Evolutionary conservation across 2,888 invertebrate genomes (phyloP).

Genomic region (Tethea ocularis): DNA sequence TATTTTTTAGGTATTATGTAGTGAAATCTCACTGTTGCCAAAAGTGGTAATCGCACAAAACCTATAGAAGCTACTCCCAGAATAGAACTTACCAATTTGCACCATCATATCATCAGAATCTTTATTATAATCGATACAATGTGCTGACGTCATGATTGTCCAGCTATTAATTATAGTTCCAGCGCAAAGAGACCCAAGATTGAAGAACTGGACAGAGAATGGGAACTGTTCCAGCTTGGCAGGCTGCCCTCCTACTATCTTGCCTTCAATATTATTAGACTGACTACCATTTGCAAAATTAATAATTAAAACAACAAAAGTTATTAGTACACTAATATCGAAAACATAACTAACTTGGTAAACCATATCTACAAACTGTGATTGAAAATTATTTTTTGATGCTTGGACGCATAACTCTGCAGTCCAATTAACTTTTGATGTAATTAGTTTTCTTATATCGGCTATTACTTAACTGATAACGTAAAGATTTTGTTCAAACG

Average conservation of each 20-base stretch:
- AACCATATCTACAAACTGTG: neutral
- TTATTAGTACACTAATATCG: neutral
- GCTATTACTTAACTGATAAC: neutral
- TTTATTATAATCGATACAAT: constrained; percentile 58
- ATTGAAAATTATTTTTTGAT: neutral
- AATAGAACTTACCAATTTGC: constrained; percentile 52
- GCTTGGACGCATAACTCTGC: neutral
- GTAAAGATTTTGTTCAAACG: no score
- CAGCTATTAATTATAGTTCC: constrained; percentile 62
- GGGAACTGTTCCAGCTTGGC: constrained; percentile 50
- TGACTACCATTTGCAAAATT: neutral
- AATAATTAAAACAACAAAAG: neutral
- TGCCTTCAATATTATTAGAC: constrained; percentile 22
- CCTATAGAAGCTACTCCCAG: neutral
- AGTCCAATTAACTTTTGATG: constrained; percentile 11
- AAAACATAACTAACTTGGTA: neutral
- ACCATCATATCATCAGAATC: constrained; percentile 49
- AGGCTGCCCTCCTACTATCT: constrained; percentile 55
- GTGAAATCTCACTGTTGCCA: no score
- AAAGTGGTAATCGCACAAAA: no score
- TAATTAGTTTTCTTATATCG: neutral
- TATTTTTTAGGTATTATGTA: no score
- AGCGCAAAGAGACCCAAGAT: constrained; percentile 56
- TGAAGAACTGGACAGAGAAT: constrained; percentile 56
- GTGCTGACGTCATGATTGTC: constrained; percentile 61